phyloP scores from a whole-genome alignment of 2,888 invertebrate species.

The Tenthredo livida region DNA sequence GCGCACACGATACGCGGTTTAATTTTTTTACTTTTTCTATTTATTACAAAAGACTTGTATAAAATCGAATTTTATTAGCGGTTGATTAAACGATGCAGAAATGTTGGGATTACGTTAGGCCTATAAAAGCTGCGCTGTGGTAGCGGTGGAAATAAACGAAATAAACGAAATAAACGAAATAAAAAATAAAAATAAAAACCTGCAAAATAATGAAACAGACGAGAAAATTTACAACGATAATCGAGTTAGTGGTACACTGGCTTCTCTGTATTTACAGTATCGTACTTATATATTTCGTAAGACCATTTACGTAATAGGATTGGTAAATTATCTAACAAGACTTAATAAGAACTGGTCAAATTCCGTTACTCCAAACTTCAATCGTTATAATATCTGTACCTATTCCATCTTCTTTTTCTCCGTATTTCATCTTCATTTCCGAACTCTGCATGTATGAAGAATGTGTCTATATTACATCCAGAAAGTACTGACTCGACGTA shows the following conservation, averaged over 20 bases:
- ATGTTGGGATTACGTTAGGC: slow-evolving; percentile 11
- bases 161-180: not conserved
- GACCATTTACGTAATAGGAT: slow-evolving; percentile 37
- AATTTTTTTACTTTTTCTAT: not conserved
- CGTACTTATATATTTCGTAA: not conserved
- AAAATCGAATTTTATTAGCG: not conserved
- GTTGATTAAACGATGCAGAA: not conserved
- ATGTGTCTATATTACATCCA: not conserved
- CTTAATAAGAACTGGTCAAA: slow-evolving; percentile 26
- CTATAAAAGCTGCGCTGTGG: not conserved
- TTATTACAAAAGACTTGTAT: not conserved
- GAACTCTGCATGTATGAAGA: not conserved
- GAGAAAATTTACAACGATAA: slow-evolving; percentile 33
- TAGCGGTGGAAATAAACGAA: not conserved
- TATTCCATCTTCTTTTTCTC: not conserved
- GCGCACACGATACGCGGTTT: not conserved
- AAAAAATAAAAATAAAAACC: not conserved
- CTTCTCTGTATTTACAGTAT: slow-evolving; percentile 17
- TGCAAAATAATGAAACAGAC: slow-evolving; percentile 17
- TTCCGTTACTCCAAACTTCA: slow-evolving; percentile 18
- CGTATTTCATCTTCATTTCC: not conserved
- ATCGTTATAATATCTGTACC: not conserved
- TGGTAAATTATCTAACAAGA: slow-evolving; percentile 26
- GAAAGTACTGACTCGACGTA: not conserved
- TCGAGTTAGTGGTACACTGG: slow-evolving; percentile 42